Evolutionary conservation across 2,888 invertebrate species (phyloP).

Genomic region (Cerastoderma edule): DNA sequence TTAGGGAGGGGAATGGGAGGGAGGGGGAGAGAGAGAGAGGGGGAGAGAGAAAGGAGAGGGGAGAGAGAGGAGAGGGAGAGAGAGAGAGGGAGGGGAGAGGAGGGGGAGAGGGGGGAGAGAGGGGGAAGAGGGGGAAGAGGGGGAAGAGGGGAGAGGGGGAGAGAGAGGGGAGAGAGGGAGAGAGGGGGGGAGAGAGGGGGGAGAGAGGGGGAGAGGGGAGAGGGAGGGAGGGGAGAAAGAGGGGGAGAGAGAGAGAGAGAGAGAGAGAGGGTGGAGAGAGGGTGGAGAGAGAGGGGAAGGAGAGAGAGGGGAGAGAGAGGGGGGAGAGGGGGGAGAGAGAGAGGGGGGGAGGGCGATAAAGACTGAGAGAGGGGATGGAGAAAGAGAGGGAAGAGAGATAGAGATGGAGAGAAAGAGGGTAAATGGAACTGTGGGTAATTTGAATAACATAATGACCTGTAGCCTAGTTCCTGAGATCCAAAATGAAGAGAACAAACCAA

Average conservation of each 20-base stretch:
- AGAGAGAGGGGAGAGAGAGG: not conserved
- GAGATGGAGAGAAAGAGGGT: not conserved
- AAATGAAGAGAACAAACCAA: too few species aligned
- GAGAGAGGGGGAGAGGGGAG: not conserved
- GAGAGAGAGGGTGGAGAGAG: not conserved
- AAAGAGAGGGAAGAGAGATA: not conserved
- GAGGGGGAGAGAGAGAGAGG: not conserved
- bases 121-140: not conserved
- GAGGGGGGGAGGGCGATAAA: not conserved
- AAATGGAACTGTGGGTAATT: too few species aligned
- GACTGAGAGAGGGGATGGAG: not conserved
- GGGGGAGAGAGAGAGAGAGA: not conserved
- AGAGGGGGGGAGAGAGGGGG: not conserved
- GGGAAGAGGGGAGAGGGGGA: not conserved
- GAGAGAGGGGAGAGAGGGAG: too few species aligned
- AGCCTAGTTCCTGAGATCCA: too few species aligned
- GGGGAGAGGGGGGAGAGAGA: not conserved
- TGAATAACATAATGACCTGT: too few species aligned
- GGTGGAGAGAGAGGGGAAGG: not conserved
- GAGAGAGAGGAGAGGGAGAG: not conserved
- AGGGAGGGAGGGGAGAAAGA: not conserved
- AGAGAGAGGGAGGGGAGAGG: not conserved
- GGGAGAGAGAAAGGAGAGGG: not conserved
- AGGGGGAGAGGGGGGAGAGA: not conserved
- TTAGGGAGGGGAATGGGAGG: not conserved